Percentiles rank a stretch among this genome's conserved stretches.
Evolutionary conservation across 2,888 invertebrate species (phyloP).

Genomic region (Lepidochitona cinerea): DNA sequence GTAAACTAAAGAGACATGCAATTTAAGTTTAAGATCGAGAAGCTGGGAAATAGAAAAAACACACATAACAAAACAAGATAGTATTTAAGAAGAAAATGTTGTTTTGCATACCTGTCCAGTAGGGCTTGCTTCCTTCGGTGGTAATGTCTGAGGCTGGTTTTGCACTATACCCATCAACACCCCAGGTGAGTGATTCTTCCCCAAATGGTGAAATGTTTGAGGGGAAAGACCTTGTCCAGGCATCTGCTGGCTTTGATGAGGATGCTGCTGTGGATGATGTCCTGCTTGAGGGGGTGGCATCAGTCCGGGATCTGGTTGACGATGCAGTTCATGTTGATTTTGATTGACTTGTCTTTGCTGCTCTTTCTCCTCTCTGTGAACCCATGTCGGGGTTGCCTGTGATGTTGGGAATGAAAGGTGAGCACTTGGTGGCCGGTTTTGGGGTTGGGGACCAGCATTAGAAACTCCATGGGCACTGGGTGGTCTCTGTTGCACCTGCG

Average conservation of each 20-base stretch:
- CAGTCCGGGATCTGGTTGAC: neutral
- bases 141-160: slow-evolving; percentile 43
- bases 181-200: neutral
- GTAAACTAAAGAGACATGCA: neutral
- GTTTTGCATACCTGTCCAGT: slow-evolving; percentile 49
- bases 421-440: neutral
- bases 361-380: neutral
- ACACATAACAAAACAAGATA: too few species aligned
- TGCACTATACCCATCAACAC: slow-evolving; percentile 48
- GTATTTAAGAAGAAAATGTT: too few species aligned
- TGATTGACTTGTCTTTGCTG: neutral
- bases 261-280: slow-evolving; percentile 10
- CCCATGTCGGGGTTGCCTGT: neutral
- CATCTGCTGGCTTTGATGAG: too few species aligned
- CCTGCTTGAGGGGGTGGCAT: slow-evolving; percentile 31
- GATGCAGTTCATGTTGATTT: neutral
- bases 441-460: neutral
- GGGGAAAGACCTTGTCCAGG: neutral
- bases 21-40: too few species aligned
- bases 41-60: too few species aligned
- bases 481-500: neutral
- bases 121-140: slow-evolving; percentile 47
- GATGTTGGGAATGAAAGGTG: neutral
- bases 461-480: slow-evolving; percentile 5
- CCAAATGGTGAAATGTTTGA: neutral